A percentile compares a stretch with the other conserved stretches of the same genome.
phyloP scores from a whole-genome alignment of 2,797 vertebrate species.

The Todus mexicanus region DNA sequence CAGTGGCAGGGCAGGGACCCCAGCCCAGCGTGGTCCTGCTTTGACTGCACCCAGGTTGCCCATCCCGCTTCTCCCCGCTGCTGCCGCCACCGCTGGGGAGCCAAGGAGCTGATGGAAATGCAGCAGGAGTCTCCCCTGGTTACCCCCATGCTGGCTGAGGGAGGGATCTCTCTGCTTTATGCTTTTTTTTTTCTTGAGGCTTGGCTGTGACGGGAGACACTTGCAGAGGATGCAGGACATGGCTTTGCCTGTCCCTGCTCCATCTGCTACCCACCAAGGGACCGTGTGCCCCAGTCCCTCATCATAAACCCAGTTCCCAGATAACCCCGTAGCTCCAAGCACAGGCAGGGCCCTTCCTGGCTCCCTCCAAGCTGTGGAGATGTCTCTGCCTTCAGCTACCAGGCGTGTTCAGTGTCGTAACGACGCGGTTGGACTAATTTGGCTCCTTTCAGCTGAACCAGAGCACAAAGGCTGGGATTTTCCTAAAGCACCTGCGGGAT shows the following conservation, averaged over 20 bases:
- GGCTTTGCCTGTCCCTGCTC: neutral
- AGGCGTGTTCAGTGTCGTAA: neutral
- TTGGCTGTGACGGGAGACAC: neutral
- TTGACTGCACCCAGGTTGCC: neutral
- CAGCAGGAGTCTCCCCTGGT: neutral
- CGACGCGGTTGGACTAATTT: neutral
- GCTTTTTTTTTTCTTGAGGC: neutral
- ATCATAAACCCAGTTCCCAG: neutral
- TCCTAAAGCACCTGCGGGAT: slow-evolving; percentile 3
- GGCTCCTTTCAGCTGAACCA: neutral
- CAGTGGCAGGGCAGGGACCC: neutral
- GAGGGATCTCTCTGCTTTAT: neutral
- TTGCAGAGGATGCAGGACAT: neutral
- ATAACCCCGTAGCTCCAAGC: neutral
- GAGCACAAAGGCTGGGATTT: slow-evolving; percentile 19
- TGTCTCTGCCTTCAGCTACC: neutral
- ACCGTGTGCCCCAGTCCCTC: neutral
- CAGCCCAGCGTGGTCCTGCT: rapidly evolving
- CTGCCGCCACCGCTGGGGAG: neutral
- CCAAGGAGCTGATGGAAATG: neutral
- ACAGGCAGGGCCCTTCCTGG: neutral
- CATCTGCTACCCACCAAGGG: neutral
- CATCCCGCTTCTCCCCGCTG: neutral
- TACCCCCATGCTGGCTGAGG: rapidly evolving
- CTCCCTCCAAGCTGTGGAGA: neutral